Evolutionary conservation across 2,797 vertebrate species (phyloP).

Genomic region (Mormyrus hasselquistii): DNA sequence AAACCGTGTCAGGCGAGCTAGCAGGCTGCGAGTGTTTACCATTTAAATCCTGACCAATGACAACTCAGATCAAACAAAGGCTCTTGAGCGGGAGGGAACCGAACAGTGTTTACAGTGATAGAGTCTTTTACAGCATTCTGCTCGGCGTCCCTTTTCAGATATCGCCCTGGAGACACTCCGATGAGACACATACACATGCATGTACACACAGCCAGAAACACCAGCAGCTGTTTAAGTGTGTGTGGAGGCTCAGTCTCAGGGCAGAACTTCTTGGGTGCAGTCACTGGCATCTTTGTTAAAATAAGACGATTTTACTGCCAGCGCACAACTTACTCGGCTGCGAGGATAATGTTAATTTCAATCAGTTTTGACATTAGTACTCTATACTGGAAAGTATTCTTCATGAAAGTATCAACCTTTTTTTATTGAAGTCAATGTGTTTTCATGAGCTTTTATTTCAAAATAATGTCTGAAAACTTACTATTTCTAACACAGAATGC

Average conservation of each 20-base stretch:
- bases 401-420: background rate
- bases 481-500: background rate
- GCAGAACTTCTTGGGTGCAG: background rate
- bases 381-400: background rate
- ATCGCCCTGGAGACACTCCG: constrained; percentile 23
- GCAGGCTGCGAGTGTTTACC: constrained; percentile 63
- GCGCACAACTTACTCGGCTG: background rate
- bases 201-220: constrained; percentile 34
- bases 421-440: background rate
- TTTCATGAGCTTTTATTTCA: background rate
- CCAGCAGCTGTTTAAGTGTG: constrained; percentile 26
- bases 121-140: constrained; percentile 40
- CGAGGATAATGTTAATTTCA: background rate
- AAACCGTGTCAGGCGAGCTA: constrained; percentile 63
- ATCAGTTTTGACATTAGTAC: background rate
- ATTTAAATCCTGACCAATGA: constrained; percentile 61
- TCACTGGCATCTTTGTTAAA: background rate
- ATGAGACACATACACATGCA: constrained; percentile 43
- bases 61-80: constrained; percentile 53
- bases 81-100: constrained; percentile 47
- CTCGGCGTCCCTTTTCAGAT: constrained; percentile 3
- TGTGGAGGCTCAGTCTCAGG: background rate
- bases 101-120: constrained; percentile 59
- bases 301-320: background rate
- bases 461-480: background rate